Evolutionary conservation across 2,113 vertebrate genomes (phyloP).

Genomic region (Amphilophus citrinellus): DNA sequence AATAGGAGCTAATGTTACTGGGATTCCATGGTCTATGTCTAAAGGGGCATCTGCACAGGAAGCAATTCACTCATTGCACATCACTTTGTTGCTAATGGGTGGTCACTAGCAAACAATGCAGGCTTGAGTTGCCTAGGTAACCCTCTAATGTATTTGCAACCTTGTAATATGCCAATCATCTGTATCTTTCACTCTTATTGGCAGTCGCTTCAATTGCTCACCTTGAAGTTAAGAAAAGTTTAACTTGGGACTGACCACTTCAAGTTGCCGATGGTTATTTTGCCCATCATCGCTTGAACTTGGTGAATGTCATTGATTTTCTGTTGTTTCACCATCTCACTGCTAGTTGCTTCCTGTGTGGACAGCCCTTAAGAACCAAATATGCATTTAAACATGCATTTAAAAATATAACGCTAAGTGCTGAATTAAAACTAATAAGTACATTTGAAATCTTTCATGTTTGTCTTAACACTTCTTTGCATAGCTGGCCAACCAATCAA

Average conservation of each 20-base stretch:
- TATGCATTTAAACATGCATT: no score
- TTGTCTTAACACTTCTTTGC: background rate
- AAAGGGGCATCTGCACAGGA: background rate
- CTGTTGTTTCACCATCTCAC: background rate
- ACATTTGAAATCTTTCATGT: background rate
- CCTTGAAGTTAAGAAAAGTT: background rate
- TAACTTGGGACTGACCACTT: background rate
- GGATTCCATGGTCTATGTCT: background rate
- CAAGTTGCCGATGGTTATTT: no score
- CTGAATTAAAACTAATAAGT: background rate
- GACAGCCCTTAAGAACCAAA: no score
- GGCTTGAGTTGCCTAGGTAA: no score
- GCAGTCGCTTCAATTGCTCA: background rate
- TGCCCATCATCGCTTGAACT: background rate
- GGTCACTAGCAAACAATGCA: background rate
- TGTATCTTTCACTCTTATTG: no score
- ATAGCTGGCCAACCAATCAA: background rate
- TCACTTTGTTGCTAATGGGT: background rate
- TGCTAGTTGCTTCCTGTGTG: background rate
- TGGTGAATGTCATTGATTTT: background rate
- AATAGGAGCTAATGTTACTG: background rate
- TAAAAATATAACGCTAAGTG: background rate
- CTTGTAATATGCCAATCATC: background rate
- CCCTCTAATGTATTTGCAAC: background rate
- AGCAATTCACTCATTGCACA: background rate